Percentiles rank a stretch among this genome's conserved stretches.
Conservation (phyloP, 1,140 invertebrate genomes). For the Lethocerus indicus region DNA sequence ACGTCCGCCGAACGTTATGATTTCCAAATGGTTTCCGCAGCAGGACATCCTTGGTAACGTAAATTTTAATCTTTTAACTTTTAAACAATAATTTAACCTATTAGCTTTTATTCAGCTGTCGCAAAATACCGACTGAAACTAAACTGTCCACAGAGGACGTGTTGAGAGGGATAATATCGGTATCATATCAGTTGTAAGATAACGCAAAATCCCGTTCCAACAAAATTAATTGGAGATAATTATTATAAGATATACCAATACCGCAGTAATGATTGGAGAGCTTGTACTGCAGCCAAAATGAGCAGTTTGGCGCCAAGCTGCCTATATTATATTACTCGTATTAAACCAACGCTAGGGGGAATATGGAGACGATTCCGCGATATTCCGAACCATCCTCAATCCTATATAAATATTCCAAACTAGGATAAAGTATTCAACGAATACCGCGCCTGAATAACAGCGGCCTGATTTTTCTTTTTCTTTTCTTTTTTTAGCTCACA, state of each 20-base stretch:
- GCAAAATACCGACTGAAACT: neutral
- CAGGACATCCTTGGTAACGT: slow-evolving; percentile 44
- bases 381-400: neutral
- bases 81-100: neutral
- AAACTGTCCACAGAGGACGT: neutral
- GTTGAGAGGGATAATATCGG: neutral
- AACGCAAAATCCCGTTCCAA: neutral
- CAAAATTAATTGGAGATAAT: neutral
- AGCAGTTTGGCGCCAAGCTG: no score
- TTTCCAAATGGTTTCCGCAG: slow-evolving; percentile 46
- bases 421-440: neutral
- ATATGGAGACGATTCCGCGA: neutral
- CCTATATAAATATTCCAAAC: neutral
- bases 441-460: neutral
- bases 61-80: slow-evolving; percentile 12
- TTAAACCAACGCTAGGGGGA: no score
- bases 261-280: no score
- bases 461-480: neutral
- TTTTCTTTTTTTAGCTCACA: slow-evolving; percentile 11
- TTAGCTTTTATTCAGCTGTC: neutral
- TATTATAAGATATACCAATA: no score
- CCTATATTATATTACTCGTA: no score
- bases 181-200: neutral
- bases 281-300: no score
- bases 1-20: slow-evolving; percentile 20